phyloP scores from a whole-genome alignment of 2,113 vertebrate genomes.

The Struthidea cinerea region DNA sequence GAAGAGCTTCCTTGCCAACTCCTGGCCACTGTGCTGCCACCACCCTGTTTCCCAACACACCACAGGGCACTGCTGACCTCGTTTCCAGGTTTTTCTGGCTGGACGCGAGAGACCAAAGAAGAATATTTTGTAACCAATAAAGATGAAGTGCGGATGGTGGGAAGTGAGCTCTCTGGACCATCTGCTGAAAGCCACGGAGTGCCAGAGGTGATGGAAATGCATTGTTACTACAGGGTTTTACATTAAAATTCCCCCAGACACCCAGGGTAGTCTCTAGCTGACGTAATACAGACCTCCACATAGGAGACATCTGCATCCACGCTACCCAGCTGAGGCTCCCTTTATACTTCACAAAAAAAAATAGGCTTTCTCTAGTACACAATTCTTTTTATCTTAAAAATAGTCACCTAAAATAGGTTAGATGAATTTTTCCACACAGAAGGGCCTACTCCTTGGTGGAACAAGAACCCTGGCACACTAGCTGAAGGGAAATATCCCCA shows the following conservation, averaged over 20 bases:
- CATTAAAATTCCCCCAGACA: neutral
- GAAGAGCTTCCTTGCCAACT: neutral
- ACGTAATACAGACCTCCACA: neutral
- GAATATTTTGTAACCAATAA: neutral
- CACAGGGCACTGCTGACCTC: neutral
- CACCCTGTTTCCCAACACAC: neutral
- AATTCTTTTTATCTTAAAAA: conserved; percentile 24
- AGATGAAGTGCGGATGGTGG: neutral
- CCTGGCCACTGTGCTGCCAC: neutral
- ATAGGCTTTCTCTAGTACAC: neutral
- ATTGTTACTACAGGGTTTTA: neutral
- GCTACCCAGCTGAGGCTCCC: neutral
- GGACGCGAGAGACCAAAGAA: neutral
- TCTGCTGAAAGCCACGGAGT: neutral
- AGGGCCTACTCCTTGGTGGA: neutral
- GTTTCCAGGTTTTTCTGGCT: neutral
- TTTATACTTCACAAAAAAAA: neutral
- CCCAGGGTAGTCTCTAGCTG: neutral
- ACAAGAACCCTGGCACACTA: neutral
- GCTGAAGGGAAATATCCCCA: neutral
- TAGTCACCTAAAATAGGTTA: neutral
- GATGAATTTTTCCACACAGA: neutral
- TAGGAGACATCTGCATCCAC: neutral
- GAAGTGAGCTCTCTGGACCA: neutral
- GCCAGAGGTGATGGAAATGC: neutral